Conservation (phyloP, 2,113 vertebrate species). For the Tychaedon coryphoeus region DNA sequence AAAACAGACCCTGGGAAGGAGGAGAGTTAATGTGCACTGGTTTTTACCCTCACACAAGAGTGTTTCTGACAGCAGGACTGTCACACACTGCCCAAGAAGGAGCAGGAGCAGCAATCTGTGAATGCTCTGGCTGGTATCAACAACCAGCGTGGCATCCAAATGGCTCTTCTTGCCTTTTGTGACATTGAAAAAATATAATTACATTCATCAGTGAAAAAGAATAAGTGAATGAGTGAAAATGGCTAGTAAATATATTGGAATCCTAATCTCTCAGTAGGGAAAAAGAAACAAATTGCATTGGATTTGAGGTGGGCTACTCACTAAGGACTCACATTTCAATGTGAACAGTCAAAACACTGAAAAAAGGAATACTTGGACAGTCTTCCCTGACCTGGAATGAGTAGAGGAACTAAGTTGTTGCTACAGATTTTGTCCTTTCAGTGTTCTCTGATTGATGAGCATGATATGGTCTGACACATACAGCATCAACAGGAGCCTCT, state of each 20-base stretch:
- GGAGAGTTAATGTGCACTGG: neutral
- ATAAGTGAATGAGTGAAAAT: neutral
- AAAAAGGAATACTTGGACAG: neutral
- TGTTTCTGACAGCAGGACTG: neutral
- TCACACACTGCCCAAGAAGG: neutral
- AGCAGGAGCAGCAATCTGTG: neutral
- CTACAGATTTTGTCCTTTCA: neutral
- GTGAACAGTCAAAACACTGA: neutral
- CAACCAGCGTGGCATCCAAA: neutral
- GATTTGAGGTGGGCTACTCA: neutral
- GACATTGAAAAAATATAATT: neutral
- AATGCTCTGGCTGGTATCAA: neutral
- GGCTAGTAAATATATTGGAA: neutral
- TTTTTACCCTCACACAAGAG: neutral
- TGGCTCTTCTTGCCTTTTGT: neutral
- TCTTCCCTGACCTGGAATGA: neutral
- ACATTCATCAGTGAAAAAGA: neutral
- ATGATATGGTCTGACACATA: neutral
- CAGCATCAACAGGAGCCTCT: neutral
- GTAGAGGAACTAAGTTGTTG: neutral
- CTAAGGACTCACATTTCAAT: neutral
- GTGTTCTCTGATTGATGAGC: neutral
- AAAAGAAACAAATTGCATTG: neutral
- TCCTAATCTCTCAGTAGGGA: neutral
- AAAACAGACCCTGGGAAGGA: neutral